Evolutionary conservation across 2,113 vertebrate genomes (phyloP).

Genomic region (Chaetodon trifascialis): DNA sequence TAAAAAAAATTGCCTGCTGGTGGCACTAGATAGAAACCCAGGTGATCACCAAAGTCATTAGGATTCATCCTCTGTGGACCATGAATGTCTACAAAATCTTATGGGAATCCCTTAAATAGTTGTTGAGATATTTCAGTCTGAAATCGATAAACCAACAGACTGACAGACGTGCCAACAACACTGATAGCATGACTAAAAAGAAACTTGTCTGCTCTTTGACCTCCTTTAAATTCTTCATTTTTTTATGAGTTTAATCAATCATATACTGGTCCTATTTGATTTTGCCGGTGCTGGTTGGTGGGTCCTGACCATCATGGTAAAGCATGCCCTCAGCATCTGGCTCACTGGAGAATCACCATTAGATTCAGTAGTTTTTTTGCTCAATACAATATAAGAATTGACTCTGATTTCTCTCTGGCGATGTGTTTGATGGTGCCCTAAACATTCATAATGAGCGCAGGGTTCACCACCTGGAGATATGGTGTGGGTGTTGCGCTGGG

Average conservation of each 20-base stretch:
- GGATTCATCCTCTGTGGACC: no score
- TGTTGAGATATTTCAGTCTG: not conserved
- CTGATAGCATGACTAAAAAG: not conserved
- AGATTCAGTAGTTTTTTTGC: not conserved
- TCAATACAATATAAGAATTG: not conserved
- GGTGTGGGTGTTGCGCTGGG: conserved; percentile 5
- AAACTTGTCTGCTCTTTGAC: not conserved
- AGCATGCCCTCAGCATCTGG: conserved; percentile 4
- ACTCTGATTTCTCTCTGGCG: not conserved
- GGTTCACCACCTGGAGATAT: not conserved
- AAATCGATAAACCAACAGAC: not conserved
- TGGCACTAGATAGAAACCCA: not conserved
- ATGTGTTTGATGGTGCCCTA: not conserved
- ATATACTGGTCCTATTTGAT: conserved; percentile 4
- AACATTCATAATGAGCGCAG: conserved; percentile 20
- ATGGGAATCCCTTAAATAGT: not conserved
- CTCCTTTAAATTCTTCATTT: not conserved
- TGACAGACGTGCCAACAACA: not conserved
- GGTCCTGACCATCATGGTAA: conserved; percentile 6
- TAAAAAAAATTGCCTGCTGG: not conserved
- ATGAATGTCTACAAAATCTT: no score
- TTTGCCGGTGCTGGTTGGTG: not conserved
- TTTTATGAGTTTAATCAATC: not conserved
- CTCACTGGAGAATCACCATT: not conserved
- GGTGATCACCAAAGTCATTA: not conserved